Evolutionary conservation across 2,113 vertebrate species (phyloP).

Genomic region (Seriola rivoliana): DNA sequence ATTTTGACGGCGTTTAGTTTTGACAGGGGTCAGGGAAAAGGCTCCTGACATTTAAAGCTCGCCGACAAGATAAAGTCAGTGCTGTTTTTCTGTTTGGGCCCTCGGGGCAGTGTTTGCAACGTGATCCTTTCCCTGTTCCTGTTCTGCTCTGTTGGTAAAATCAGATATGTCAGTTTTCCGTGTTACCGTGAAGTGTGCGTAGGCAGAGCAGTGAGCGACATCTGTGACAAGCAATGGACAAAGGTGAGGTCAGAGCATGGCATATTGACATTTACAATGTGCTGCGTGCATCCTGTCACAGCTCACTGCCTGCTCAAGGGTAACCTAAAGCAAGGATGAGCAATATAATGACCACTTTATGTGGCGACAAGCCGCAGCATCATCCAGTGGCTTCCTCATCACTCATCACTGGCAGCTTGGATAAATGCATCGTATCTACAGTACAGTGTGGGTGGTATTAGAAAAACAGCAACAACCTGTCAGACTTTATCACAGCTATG

Average conservation of each 20-base stretch:
- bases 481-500: slow-evolving; percentile 36
- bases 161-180: slow-evolving; percentile 33
- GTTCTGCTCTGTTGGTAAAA: slow-evolving; percentile 56
- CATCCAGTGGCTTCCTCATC: slow-evolving; percentile 24
- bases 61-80: slow-evolving; percentile 56
- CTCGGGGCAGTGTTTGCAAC: slow-evolving; percentile 47
- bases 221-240: slow-evolving; percentile 48
- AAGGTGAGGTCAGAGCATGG: slow-evolving; percentile 40
- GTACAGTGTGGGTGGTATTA: slow-evolving; percentile 48
- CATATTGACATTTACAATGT: slow-evolving; percentile 50
- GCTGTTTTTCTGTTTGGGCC: slow-evolving; percentile 44
- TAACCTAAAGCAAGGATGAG: slow-evolving; percentile 29
- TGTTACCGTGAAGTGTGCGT: slow-evolving; percentile 16
- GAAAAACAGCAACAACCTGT: slow-evolving; percentile 52
- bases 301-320: slow-evolving; percentile 46
- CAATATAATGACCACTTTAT: slow-evolving; percentile 26
- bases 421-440: slow-evolving; percentile 47
- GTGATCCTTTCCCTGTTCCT: slow-evolving; percentile 46
- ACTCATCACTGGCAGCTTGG: slow-evolving; percentile 42
- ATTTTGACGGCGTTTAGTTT: slow-evolving; percentile 50
- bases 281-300: slow-evolving; percentile 37
- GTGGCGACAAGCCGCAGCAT: slow-evolving; percentile 22
- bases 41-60: slow-evolving; percentile 67
- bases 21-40: slow-evolving; percentile 56
- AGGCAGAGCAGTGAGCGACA: slow-evolving; percentile 31